Conservation (phyloP, 2,888 invertebrate genomes). For the Spodoptera picta region DNA sequence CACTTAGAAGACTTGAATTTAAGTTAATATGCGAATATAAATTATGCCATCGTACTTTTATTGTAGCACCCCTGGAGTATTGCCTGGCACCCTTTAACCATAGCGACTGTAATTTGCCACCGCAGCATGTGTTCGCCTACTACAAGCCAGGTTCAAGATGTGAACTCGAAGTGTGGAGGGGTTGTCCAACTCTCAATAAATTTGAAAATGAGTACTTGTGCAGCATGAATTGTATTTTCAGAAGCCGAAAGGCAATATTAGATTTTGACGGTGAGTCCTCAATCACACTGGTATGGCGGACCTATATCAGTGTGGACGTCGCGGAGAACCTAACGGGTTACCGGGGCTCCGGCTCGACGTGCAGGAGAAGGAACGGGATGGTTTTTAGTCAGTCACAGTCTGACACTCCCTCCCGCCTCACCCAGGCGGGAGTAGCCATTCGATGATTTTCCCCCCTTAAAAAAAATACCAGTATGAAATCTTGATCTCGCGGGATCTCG, state of each 20-base stretch:
- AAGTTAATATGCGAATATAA: too few species aligned
- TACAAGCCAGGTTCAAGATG: conserved; percentile 77
- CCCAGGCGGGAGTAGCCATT: too few species aligned
- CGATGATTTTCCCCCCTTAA: too few species aligned
- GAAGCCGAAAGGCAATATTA: not conserved
- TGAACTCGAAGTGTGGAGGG: conserved; percentile 73
- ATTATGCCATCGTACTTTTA: not conserved
- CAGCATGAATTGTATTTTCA: conserved; percentile 65
- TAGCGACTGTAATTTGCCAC: conserved; percentile 65
- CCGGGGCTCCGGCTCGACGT: too few species aligned
- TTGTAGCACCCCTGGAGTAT: conserved; percentile 69
- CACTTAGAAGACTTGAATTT: too few species aligned
- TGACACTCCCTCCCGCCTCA: too few species aligned
- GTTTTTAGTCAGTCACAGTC: too few species aligned
- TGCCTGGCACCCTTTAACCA: conserved; percentile 67
- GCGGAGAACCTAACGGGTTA: too few species aligned
- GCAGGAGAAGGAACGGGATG: too few species aligned
- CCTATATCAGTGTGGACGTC: too few species aligned
- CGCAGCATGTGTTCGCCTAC: conserved; percentile 70
- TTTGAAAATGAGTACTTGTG: conserved; percentile 71
- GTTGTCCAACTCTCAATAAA: conserved; percentile 75
- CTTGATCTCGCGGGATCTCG: too few species aligned
- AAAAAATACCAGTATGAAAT: too few species aligned
- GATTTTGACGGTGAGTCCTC: conserved; percentile 13
- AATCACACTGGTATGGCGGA: not conserved